phyloP scores from a whole-genome alignment of 2,888 invertebrate genomes.

The Deilephila elpenor region DNA sequence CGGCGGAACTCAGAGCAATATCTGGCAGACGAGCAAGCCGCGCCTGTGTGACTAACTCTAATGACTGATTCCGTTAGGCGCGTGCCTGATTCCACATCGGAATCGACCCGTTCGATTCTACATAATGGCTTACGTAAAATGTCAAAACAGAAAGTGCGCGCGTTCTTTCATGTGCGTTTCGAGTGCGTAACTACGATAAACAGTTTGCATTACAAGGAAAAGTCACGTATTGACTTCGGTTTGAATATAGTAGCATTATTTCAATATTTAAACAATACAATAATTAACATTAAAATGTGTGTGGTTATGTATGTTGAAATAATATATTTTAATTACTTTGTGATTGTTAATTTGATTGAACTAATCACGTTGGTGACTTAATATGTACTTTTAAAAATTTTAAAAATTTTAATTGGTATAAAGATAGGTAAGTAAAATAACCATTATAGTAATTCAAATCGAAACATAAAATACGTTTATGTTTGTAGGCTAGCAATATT shows the following conservation, averaged over 20 bases:
- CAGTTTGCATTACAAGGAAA: constrained; percentile 27
- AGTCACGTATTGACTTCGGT: constrained; percentile 27
- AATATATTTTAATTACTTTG: too few relatives aligned
- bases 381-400: too few relatives aligned
- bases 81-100: constrained; percentile 50
- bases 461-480: too few relatives aligned
- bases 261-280: too few relatives aligned
- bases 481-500: too few relatives aligned
- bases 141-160: constrained; percentile 43
- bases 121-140: constrained; percentile 19
- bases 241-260: neutral
- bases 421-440: too few relatives aligned
- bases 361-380: too few relatives aligned
- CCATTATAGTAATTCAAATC: too few relatives aligned
- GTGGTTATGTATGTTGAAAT: too few relatives aligned
- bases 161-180: constrained; percentile 11
- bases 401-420: too few relatives aligned
- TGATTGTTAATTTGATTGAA: too few relatives aligned
- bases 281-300: too few relatives aligned
- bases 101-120: neutral
- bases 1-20: constrained; percentile 62
- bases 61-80: constrained; percentile 68
- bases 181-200: constrained; percentile 10
- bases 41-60: constrained; percentile 66
- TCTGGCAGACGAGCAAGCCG: constrained; percentile 45